phyloP scores from a whole-genome alignment of 92 coral and sea anemone species.

The Meandrina meandrites region DNA sequence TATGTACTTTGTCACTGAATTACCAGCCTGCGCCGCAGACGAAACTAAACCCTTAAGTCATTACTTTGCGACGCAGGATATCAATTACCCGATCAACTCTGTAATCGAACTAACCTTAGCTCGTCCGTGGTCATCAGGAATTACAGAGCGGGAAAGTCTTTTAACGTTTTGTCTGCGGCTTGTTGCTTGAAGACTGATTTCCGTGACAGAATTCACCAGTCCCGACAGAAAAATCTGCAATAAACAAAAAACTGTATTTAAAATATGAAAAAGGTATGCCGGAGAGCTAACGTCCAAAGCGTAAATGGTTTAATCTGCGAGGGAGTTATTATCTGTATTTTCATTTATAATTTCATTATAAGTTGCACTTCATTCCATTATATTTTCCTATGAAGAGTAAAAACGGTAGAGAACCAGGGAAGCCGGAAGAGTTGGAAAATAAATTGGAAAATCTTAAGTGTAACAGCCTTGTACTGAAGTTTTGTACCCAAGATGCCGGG shows the following conservation, averaged over 20 bases:
- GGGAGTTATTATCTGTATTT: too few relatives aligned
- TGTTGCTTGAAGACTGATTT: conserved; percentile 72
- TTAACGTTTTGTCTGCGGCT: conserved; percentile 62
- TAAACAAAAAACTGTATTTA: not conserved
- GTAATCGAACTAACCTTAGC: conserved; percentile 54
- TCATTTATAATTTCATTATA: too few relatives aligned
- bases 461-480: not conserved
- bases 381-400: too few relatives aligned
- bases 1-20: not conserved
- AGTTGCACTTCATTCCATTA: too few relatives aligned
- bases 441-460: too few relatives aligned
- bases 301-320: too few relatives aligned
- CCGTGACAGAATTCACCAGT: conserved; percentile 58
- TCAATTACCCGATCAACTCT: not conserved
- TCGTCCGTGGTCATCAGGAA: conserved; percentile 52
- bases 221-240: conserved; percentile 70
- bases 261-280: not conserved
- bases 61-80: too few relatives aligned
- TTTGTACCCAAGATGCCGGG: not conserved
- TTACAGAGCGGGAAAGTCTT: conserved; percentile 58
- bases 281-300: not conserved
- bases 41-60: too few relatives aligned
- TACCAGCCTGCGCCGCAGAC: too few relatives aligned
- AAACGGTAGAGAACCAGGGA: too few relatives aligned
- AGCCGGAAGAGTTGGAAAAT: too few relatives aligned